phyloP scores from a whole-genome alignment of 1,140 invertebrate genomes.

The Sitophilus oryzae region DNA sequence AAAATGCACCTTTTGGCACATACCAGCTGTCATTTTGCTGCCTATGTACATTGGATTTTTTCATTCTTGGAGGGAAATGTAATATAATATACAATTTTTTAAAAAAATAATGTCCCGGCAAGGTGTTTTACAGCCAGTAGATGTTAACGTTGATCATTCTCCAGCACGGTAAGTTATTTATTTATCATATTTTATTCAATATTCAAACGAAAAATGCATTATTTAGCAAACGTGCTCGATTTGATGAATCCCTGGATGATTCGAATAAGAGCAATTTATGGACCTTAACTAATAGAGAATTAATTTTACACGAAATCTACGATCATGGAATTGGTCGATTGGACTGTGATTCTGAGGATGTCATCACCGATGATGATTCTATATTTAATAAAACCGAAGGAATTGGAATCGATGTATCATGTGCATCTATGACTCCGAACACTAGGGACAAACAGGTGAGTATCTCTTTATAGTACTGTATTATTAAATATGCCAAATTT shows the following conservation, averaged over 20 bases:
- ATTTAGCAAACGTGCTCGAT: conserved; percentile 32
- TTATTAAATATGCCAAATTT: not conserved
- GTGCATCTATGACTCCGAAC: conserved; percentile 30
- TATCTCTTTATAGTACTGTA: not conserved
- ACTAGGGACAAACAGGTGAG: conserved; percentile 30
- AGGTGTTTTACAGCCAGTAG: conserved; percentile 28
- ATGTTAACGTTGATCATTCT: conserved; percentile 30
- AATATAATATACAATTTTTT: not conserved
- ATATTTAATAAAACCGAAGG: conserved; percentile 27
- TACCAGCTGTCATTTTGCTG: too few relatives aligned
- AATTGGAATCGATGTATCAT: conserved; percentile 29
- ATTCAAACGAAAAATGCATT: not conserved
- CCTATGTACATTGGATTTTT: too few relatives aligned
- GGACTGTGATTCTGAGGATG: conserved; percentile 30
- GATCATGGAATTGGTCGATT: conserved; percentile 34
- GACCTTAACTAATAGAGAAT: conserved; percentile 31
- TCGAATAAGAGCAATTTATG: conserved; percentile 19
- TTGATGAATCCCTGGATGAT: conserved; percentile 24
- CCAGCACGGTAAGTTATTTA: conserved; percentile 24
- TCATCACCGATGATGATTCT: conserved; percentile 26
- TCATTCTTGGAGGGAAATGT: conserved; percentile 8
- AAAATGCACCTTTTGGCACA: too few relatives aligned
- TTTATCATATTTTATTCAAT: conserved; percentile 1
- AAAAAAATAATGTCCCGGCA: conserved; percentile 27
- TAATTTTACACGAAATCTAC: conserved; percentile 30